Base-by-base conservation (phyloP, 2,888 invertebrate genomes). In the Cerastis leucographa region DNA sequence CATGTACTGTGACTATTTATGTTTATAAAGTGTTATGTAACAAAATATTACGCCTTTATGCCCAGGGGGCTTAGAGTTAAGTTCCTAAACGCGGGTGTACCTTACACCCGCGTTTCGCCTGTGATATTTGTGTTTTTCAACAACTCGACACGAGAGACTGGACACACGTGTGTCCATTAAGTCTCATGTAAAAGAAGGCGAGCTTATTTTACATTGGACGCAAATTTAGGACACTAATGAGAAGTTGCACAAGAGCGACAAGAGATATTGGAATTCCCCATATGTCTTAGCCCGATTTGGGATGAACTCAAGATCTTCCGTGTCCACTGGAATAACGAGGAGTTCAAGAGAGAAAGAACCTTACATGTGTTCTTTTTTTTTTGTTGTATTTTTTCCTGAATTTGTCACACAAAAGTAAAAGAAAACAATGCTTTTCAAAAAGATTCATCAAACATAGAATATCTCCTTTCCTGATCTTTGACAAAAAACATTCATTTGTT, bases 401-500 rank as follows among this genome's bases (percentile, higher is more conserved):
- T 35, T 65, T 72, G 44, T 22, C n/a, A 54, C 42, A 59, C 64
- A 72, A 79, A 14, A 66, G 25, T 65, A 44, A 35, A 72, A 42
- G 6, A 42, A 64, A 62, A 78, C 11, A 79, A 66, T n/a, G 19
- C 17, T 49, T 76, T 70, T 49, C 12, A 46, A 40, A 76, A 66
- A 76, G 19, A 87, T 78, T 67, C 65, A 70, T 79, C 69, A 78
- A 79, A 68, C 64, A 59, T 22, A 56, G 61, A 51, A 54, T 54
- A 66, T 40, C 40, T 62, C 59, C 69, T 29, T 56, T 35, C 19
- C 74, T n/a, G 35, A 65, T 68, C 66, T 76, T 83, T 85, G 86
- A 68, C 56, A 74, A 72, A 80, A 79, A 81, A 66, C 69, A 71
- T 65, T 75, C 74, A 79, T 86, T 87, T 82, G 71, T 78, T 80